phyloP scores from a whole-genome alignment of 2,888 invertebrate genomes.

The Lithodes maja region DNA sequence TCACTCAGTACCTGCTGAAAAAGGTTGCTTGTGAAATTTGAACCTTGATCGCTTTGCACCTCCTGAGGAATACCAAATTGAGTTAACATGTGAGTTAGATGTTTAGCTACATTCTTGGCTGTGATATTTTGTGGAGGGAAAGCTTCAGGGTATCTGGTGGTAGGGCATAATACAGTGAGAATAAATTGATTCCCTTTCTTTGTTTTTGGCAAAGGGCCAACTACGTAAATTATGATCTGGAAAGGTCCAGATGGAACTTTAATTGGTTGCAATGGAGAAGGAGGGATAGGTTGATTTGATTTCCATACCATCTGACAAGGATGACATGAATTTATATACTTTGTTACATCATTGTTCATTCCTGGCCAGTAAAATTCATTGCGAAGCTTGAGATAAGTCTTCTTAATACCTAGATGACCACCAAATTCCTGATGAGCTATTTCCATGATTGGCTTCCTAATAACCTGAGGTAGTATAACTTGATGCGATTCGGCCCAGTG shows the following conservation, averaged over 20 bases:
- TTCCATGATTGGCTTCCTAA: too few relatives aligned
- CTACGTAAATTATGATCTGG: conserved; percentile 4
- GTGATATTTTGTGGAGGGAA: background rate
- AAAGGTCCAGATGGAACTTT: conserved; percentile 3
- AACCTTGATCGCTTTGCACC: conserved; percentile 10
- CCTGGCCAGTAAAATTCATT: conserved; percentile 25
- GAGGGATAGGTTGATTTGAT: conserved; percentile 7
- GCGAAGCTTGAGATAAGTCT: background rate
- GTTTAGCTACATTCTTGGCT: background rate
- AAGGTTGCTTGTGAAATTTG: conserved; percentile 21
- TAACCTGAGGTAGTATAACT: too few relatives aligned
- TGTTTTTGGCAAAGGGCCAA: conserved; percentile 20
- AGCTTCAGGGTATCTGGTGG: conserved; percentile 23
- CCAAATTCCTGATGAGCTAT: background rate
- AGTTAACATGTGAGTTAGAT: background rate
- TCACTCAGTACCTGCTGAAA: background rate
- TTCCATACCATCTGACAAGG: conserved; percentile 2
- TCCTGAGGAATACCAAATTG: background rate
- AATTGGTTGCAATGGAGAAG: conserved; percentile 1
- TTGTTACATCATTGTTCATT: background rate
- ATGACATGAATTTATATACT: conserved; percentile 8
- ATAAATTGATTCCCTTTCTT: conserved; percentile 14
- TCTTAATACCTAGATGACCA: conserved; percentile 20
- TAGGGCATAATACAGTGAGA: background rate
- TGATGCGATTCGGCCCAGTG: too few relatives aligned